A percentile compares a stretch with the other conserved stretches of the same genome.
Conservation (phyloP, 2,888 invertebrate species). For the Noctua fimbriata region DNA sequence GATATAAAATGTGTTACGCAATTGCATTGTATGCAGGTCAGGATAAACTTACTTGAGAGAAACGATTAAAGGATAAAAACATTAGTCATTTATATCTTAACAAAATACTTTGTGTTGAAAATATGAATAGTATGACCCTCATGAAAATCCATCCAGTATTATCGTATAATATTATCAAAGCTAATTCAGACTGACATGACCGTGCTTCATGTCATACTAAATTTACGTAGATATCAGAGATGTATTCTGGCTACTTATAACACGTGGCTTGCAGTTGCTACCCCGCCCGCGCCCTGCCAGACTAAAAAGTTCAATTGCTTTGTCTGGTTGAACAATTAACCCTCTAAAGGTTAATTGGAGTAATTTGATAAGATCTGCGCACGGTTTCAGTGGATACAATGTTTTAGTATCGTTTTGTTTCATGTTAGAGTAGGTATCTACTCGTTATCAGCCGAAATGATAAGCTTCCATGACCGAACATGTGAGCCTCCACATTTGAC, state of each 20-base stretch:
- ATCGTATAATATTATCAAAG: background rate
- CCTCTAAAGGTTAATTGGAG: constrained; percentile 48
- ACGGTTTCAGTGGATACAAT: constrained; percentile 29
- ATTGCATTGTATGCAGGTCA: no score
- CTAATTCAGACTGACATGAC: background rate
- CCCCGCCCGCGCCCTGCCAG: background rate
- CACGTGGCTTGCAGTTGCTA: constrained; percentile 24
- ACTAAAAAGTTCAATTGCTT: constrained; percentile 22
- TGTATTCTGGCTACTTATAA: background rate
- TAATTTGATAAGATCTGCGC: constrained; percentile 48
- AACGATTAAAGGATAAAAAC: no score
- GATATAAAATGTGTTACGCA: no score
- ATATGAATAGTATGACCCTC: background rate
- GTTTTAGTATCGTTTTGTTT: constrained; percentile 25
- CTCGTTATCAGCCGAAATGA: constrained; percentile 26
- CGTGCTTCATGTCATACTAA: background rate
- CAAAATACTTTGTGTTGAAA: no score
- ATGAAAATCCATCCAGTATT: background rate
- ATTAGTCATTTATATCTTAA: no score
- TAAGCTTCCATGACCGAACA: constrained; percentile 20
- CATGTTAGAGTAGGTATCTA: constrained; percentile 20
- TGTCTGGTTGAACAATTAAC: constrained; percentile 51
- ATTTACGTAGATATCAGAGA: no score
- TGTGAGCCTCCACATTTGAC: constrained; percentile 29
- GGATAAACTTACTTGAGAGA: no score